These are phyloP conservation scores for Ochlodes sylvanus DNA, from an alignment of 2,888 invertebrate species.

Conservation along the genomic window DNA sequence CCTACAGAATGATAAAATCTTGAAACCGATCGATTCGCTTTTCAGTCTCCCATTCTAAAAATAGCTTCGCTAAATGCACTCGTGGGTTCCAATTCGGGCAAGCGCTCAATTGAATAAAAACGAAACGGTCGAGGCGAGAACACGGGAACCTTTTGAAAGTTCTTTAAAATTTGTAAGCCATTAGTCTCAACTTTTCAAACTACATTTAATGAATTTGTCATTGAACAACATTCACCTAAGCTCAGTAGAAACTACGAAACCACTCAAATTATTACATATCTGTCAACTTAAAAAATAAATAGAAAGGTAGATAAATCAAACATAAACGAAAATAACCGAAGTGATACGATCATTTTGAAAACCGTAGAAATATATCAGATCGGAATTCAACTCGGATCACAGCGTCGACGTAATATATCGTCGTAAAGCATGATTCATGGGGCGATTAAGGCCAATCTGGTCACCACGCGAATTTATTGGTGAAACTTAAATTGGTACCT, in stretches of 20 bases:
- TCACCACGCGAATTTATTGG: too few relatives aligned
- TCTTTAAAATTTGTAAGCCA: neutral
- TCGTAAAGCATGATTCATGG: too few relatives aligned
- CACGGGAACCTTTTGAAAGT: neutral
- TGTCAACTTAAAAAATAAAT: too few relatives aligned
- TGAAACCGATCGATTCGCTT: neutral
- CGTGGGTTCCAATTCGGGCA: neutral
- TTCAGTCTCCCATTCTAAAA: constrained; percentile 2
- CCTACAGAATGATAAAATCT: neutral
- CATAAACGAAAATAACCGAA: too few relatives aligned
- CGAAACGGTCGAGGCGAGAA: neutral
- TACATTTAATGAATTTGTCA: constrained; percentile 6
- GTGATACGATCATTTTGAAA: too few relatives aligned
- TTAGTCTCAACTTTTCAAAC: neutral
- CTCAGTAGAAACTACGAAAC: neutral
- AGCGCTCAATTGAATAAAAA: neutral
- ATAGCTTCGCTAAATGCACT: neutral
- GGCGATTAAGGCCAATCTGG: too few relatives aligned
- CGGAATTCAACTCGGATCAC: too few relatives aligned
- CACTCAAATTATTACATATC: too few relatives aligned
- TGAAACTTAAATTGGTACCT: too few relatives aligned
- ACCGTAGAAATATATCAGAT: too few relatives aligned
- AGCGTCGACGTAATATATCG: too few relatives aligned
- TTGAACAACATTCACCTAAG: neutral
- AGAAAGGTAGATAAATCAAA: too few relatives aligned